Percentiles rank a stretch among this genome's conserved stretches.
Conservation (phyloP, 2,888 invertebrate genomes). For the Heliconius hortense region DNA sequence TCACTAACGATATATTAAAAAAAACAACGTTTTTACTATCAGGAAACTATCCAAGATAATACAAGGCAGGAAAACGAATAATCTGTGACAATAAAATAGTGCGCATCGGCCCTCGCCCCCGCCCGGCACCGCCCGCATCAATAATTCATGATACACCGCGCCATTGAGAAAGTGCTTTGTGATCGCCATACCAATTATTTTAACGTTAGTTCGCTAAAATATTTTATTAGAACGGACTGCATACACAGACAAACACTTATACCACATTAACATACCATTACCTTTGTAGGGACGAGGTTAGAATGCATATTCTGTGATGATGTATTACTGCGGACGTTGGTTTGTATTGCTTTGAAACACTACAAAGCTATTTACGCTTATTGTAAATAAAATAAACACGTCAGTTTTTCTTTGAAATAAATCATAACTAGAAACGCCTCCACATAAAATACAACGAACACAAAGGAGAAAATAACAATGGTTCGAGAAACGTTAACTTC, state of each 20-base stretch:
- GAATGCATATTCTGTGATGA: constrained; percentile 24
- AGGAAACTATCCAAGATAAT: constrained; percentile 15
- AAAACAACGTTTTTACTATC: not conserved
- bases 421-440: constrained; percentile 37
- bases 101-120: constrained; percentile 54
- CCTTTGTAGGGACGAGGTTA: constrained; percentile 23
- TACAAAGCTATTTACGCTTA: constrained; percentile 30
- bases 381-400: constrained; percentile 31
- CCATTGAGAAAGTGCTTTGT: constrained; percentile 81
- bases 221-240: constrained; percentile 50
- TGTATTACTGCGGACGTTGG: constrained; percentile 23
- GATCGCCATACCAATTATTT: constrained; percentile 76
- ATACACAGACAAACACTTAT: constrained; percentile 32
- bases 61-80: constrained; percentile 54
- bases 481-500: constrained; percentile 43
- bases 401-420: constrained; percentile 41
- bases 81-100: constrained; percentile 70
- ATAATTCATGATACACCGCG: constrained; percentile 77
- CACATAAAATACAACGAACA: constrained; percentile 40
- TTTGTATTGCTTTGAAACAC: constrained; percentile 28
- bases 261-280: constrained; percentile 29
- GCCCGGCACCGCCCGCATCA: constrained; percentile 54
- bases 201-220: constrained; percentile 64
- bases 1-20: not conserved
- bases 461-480: constrained; percentile 42